Evolutionary conservation across 1,140 invertebrate genomes (phyloP).

Genomic region (Heterodera schachtii): DNA sequence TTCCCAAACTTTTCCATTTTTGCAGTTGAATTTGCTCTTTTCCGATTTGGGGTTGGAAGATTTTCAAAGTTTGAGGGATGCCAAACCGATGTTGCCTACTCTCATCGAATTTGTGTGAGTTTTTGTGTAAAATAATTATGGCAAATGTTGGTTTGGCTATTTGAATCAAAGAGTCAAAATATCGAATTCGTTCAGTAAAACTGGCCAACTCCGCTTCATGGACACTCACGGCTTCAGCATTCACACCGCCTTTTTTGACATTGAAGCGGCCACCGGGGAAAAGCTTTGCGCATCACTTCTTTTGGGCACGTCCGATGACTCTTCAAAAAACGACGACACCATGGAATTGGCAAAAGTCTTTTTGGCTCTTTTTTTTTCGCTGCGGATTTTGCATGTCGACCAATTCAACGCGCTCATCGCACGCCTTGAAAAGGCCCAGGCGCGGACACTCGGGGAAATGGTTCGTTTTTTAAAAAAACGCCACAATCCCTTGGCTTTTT

Average conservation of each 20-base stretch:
- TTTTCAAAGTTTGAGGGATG: neutral
- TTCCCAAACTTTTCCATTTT: neutral
- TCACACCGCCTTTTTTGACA: conserved; percentile 1
- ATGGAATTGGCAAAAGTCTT: conserved; percentile 7
- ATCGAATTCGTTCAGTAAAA: neutral
- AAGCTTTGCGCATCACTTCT: neutral
- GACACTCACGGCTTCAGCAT: conserved; percentile 3
- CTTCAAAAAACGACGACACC: neutral
- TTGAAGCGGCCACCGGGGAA: neutral
- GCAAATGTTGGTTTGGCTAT: too few species aligned
- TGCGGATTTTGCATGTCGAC: conserved; percentile 4
- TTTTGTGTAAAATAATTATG: neutral
- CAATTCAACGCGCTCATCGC: neutral
- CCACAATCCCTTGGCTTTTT: too few species aligned
- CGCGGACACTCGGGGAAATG: neutral
- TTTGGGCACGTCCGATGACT: neutral
- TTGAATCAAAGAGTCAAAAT: too few species aligned
- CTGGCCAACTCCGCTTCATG: neutral
- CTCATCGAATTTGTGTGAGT: neutral
- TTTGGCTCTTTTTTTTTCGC: neutral
- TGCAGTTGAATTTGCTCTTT: neutral
- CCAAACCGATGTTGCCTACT: neutral
- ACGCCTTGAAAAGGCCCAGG: neutral
- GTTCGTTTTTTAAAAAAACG: neutral
- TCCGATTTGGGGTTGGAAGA: neutral